phyloP scores from a whole-genome alignment of 1,140 invertebrate genomes.

The Drosophila ohnishii region DNA sequence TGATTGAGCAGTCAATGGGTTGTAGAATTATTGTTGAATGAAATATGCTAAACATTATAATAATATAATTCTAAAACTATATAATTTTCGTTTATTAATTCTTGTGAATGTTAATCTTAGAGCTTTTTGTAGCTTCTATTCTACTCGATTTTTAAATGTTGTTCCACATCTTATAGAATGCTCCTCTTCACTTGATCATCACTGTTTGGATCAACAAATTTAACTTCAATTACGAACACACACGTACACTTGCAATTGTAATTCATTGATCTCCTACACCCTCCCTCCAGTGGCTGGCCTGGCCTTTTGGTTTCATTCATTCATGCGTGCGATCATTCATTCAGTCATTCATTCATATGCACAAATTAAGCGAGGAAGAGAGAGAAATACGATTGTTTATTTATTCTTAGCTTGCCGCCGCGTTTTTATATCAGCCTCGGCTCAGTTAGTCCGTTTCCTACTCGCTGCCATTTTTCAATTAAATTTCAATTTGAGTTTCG shows the following conservation, averaged over 20 bases:
- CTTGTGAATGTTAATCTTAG: neutral
- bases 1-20: conserved; percentile 1
- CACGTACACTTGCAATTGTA: conserved; percentile 29
- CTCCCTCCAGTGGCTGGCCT: neutral
- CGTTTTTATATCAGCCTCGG: conserved; percentile 2
- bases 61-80: no score
- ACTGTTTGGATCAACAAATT: conserved; percentile 34
- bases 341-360: conserved; percentile 52
- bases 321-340: conserved; percentile 38
- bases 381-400: conserved; percentile 40
- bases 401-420: conserved; percentile 49
- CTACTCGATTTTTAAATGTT: no score
- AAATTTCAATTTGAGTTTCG: conserved; percentile 65
- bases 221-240: conserved; percentile 38
- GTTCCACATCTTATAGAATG: neutral
- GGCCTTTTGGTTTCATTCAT: conserved; percentile 43
- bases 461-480: conserved; percentile 65
- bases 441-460: conserved; percentile 6
- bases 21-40: neutral
- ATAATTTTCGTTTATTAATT: neutral
- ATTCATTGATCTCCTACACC: conserved; percentile 55
- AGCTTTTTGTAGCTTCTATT: neutral
- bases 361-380: conserved; percentile 35
- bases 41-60: no score
- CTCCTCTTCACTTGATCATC: conserved; percentile 7